phyloP scores from a whole-genome alignment of 2,113 vertebrate species.

The Nothoprocta perdicaria region DNA sequence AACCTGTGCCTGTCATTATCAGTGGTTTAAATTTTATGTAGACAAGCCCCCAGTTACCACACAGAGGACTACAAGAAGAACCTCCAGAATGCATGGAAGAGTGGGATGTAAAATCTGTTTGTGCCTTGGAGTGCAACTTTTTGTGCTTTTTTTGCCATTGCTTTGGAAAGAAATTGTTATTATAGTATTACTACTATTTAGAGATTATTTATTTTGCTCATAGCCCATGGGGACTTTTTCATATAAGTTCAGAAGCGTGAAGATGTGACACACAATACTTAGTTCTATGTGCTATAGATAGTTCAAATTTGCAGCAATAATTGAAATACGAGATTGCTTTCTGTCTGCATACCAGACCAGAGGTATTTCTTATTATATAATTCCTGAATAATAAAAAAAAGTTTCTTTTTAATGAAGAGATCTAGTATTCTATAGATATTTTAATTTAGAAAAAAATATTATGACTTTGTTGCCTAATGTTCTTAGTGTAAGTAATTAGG shows the following conservation, averaged over 20 bases:
- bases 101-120: neutral
- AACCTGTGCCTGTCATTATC: neutral
- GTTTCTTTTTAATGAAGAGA: neutral
- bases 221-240: neutral
- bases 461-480: neutral
- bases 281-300: neutral
- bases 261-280: neutral
- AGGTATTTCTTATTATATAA: neutral
- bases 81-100: neutral
- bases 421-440: neutral
- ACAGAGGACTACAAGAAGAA: neutral
- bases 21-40: neutral
- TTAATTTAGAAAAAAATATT: neutral
- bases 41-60: neutral
- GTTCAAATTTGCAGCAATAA: neutral
- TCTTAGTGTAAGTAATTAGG: neutral
- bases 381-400: neutral
- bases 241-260: neutral
- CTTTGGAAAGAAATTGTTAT: neutral
- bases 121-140: neutral
- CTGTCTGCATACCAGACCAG: neutral
- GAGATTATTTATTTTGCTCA: neutral
- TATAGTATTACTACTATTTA: neutral
- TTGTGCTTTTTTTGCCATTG: neutral
- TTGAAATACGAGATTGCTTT: neutral